phyloP scores from a whole-genome alignment of 2,797 vertebrate genomes.

The Glyptemys insculpta region DNA sequence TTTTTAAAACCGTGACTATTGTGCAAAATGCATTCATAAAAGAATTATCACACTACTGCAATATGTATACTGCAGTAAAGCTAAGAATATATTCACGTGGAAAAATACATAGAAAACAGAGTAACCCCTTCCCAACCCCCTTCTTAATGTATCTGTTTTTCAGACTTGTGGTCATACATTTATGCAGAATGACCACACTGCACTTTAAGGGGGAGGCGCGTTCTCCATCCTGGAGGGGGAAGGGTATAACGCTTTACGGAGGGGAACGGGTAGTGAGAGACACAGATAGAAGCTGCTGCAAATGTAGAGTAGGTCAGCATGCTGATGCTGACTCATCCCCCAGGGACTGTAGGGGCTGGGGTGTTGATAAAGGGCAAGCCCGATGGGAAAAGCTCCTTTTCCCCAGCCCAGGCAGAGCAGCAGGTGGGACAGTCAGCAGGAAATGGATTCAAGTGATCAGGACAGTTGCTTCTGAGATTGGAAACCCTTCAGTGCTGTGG shows the following conservation, averaged over 20 bases:
- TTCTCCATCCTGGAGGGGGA: not conserved
- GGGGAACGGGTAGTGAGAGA: not conserved
- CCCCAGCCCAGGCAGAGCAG: not conserved
- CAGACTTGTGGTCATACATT: not conserved
- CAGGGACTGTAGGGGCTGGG: not conserved
- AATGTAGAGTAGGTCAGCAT: not conserved
- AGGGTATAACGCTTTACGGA: too few relatives aligned
- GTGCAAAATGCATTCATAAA: not conserved
- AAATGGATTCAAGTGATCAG: too few relatives aligned
- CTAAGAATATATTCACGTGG: not conserved
- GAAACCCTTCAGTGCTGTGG: too few relatives aligned
- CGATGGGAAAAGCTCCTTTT: too few relatives aligned
- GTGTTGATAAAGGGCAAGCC: not conserved
- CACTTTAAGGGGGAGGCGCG: not conserved
- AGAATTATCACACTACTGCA: not conserved
- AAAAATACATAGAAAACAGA: not conserved
- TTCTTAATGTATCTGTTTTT: not conserved
- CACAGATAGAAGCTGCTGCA: not conserved
- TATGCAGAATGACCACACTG: not conserved
- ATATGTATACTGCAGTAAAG: not conserved
- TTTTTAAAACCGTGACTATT: not conserved
- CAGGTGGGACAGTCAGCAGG: not conserved
- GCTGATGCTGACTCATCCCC: not conserved
- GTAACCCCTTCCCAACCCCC: not conserved
- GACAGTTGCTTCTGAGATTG: not conserved